phyloP scores from a whole-genome alignment of 2,888 invertebrate species.

The Empis stercorea region DNA sequence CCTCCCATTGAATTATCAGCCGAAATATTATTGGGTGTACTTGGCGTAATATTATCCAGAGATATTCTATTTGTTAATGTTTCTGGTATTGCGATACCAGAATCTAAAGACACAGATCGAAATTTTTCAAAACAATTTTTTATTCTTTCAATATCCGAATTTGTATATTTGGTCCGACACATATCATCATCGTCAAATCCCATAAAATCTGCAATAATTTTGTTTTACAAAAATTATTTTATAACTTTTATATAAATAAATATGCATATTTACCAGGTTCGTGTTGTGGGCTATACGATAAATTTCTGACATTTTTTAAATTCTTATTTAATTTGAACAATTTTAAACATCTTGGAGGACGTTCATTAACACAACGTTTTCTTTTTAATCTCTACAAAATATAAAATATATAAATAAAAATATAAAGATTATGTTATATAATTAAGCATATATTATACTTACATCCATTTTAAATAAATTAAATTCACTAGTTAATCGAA shows the following conservation, averaged over 20 bases:
- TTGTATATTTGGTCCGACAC: neutral
- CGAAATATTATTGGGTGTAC: too few species aligned
- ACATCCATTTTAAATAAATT: slow-evolving; percentile 22
- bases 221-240: neutral
- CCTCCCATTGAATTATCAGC: too few species aligned
- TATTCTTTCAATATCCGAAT: neutral
- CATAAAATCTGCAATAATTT: slow-evolving; percentile 15
- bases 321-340: slow-evolving; percentile 6
- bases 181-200: slow-evolving; percentile 17
- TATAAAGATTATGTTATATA: too few species aligned
- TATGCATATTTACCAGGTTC: slow-evolving; percentile 13
- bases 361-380: neutral
- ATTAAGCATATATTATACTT: slow-evolving; percentile 11
- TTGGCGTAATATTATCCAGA: too few species aligned
- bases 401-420: neutral
- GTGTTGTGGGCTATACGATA: slow-evolving; percentile 9
- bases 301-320: too few species aligned
- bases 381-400: slow-evolving; percentile 2
- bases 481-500: slow-evolving; percentile 22
- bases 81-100: slow-evolving; percentile 18
- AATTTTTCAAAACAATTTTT: slow-evolving; percentile 7
- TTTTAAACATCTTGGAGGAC: neutral
- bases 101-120: slow-evolving; percentile 20
- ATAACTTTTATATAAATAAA: neutral
- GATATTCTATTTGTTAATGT: neutral